These are phyloP conservation scores for Dasyurus viverrinus DNA, from an alignment of 2,113 vertebrate species.

Conservation along the genomic window DNA sequence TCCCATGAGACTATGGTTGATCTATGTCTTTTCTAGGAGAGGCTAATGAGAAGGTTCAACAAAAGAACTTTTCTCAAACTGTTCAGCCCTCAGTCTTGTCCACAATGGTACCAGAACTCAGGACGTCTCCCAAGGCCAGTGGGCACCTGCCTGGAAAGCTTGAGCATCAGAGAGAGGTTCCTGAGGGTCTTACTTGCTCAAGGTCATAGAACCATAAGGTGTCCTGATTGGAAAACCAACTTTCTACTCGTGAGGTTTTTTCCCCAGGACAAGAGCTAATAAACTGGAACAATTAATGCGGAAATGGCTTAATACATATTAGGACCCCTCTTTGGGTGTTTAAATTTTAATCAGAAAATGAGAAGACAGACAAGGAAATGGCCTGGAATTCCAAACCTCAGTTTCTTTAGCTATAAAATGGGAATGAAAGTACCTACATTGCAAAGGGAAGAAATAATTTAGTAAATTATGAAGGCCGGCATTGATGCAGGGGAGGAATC, in stretches of 20 bases:
- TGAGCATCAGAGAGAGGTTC: not conserved
- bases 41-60: not conserved
- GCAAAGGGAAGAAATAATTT: not conserved
- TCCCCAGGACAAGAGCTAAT: not conserved
- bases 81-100: not conserved
- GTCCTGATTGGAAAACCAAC: not conserved
- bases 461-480: not conserved
- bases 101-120: not conserved
- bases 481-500: not conserved
- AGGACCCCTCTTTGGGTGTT: not conserved
- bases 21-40: not conserved
- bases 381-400: not conserved
- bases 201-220: not conserved
- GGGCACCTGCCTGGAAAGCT: not conserved
- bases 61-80: not conserved
- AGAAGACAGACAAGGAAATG: not conserved
- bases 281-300: conserved; percentile 1
- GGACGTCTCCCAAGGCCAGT: not conserved
- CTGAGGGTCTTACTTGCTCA: not conserved
- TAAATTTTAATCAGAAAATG: not conserved
- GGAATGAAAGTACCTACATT: not conserved
- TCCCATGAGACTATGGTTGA: not conserved
- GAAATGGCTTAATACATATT: not conserved
- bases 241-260: not conserved
- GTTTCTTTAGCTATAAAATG: too few species aligned